Conservation (phyloP, 2,888 invertebrate genomes). For the Acanthosepion pharaonis region DNA sequence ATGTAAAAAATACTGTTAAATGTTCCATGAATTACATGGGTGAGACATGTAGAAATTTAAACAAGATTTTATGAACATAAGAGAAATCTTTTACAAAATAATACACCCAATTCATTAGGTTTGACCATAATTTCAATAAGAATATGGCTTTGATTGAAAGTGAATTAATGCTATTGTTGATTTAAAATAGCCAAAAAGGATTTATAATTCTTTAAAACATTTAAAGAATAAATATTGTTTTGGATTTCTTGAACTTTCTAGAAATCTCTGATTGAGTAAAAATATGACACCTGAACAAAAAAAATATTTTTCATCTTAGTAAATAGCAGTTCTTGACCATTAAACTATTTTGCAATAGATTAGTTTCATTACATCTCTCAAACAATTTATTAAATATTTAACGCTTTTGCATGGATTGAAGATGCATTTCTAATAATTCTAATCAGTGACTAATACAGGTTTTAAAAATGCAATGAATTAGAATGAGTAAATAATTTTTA, state of each 20-base stretch:
- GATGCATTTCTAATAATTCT: not conserved
- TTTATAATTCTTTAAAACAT: not conserved
- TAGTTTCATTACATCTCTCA: not conserved
- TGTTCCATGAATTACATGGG: too few relatives aligned
- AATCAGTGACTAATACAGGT: not conserved
- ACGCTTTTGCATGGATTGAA: conserved; percentile 8
- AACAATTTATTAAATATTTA: not conserved
- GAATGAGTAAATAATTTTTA: too few relatives aligned
- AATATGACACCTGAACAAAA: not conserved
- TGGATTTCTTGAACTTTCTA: not conserved
- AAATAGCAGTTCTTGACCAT: not conserved
- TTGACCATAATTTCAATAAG: too few relatives aligned
- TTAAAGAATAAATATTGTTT: not conserved
- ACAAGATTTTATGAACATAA: too few relatives aligned
- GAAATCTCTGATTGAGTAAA: not conserved
- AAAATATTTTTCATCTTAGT: not conserved
- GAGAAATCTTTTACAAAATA: too few relatives aligned
- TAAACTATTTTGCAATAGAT: not conserved
- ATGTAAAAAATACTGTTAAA: too few relatives aligned
- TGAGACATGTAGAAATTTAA: too few relatives aligned
- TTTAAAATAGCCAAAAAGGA: too few relatives aligned
- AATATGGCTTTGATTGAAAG: too few relatives aligned
- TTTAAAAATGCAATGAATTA: not conserved
- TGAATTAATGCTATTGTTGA: too few relatives aligned
- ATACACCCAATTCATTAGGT: too few relatives aligned